Evolutionary conservation across 2,113 vertebrate genomes (phyloP).

Genomic region (Aspidoscelis tigris): DNA sequence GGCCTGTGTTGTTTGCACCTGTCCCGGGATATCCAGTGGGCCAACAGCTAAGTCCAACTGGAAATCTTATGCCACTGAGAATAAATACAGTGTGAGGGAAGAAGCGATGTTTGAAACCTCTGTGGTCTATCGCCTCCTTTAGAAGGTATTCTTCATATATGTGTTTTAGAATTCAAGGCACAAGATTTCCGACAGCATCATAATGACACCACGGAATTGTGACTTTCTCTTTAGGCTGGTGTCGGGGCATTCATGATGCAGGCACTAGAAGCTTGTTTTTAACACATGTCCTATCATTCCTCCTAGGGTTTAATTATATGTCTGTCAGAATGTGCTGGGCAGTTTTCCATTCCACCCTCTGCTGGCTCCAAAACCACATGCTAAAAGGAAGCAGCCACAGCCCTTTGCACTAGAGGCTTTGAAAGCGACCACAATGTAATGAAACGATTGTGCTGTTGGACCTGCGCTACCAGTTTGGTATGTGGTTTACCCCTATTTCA

Average conservation of each 20-base stretch:
- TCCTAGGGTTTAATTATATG: constrained; percentile 65
- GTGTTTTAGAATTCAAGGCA: not conserved
- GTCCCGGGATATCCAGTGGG: not conserved
- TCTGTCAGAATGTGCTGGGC: constrained; percentile 52
- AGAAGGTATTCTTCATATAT: not conserved
- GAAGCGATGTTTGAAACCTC: not conserved
- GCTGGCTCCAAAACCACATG: constrained; percentile 67
- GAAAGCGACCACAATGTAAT: constrained; percentile 68
- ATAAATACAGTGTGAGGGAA: not conserved
- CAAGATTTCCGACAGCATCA: not conserved
- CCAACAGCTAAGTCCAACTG: not conserved
- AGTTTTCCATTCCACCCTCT: constrained; percentile 67
- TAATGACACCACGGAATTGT: not conserved
- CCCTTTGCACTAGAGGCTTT: constrained; percentile 62
- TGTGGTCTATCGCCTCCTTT: not conserved
- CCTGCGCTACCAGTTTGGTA: constrained; percentile 60
- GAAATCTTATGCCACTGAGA: not conserved
- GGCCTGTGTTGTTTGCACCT: too few relatives aligned
- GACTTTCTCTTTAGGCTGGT: constrained; percentile 29
- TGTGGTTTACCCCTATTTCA: constrained; percentile 61
- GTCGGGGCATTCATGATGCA: not conserved
- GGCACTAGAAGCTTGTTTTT: constrained; percentile 41
- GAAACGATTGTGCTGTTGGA: constrained; percentile 65
- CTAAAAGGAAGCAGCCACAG: constrained; percentile 68
- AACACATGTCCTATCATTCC: constrained; percentile 49